phyloP scores from a whole-genome alignment of 2,113 vertebrate species.

The Sander vitreus region DNA sequence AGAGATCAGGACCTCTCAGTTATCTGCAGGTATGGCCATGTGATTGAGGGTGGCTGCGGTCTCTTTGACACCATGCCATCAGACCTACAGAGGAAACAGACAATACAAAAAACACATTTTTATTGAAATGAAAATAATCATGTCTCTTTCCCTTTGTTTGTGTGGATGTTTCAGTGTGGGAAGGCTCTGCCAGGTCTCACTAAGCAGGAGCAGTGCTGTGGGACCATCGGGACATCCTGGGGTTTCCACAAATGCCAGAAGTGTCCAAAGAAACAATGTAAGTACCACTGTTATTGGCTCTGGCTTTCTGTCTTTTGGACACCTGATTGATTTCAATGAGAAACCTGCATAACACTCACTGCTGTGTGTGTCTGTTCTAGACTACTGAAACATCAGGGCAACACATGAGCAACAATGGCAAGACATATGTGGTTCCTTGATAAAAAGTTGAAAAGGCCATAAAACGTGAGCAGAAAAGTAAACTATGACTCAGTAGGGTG shows the following conservation, averaged over 20 bases:
- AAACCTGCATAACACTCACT: not conserved
- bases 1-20: constrained; percentile 29
- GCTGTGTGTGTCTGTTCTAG: no score
- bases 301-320: not conserved
- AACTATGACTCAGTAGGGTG: not conserved
- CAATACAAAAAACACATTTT: no score
- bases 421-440: not conserved
- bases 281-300: constrained; percentile 67
- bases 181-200: constrained; percentile 97
- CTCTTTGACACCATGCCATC: not conserved
- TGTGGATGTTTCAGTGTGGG: constrained; percentile 89
- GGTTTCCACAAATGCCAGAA: constrained; percentile 98
- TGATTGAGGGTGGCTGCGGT: not conserved
- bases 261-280: constrained; percentile 94
- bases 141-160: not conserved
- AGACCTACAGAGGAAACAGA: not conserved
- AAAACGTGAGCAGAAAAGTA: not conserved
- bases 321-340: not conserved
- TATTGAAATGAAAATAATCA: not conserved
- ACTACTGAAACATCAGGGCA: not conserved
- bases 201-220: constrained; percentile 98
- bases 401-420: not conserved
- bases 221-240: constrained; percentile 96
- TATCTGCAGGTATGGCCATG: not conserved
- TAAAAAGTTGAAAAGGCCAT: not conserved